phyloP scores from a whole-genome alignment of 1,140 invertebrate genomes.

The Drosophila mayri region DNA sequence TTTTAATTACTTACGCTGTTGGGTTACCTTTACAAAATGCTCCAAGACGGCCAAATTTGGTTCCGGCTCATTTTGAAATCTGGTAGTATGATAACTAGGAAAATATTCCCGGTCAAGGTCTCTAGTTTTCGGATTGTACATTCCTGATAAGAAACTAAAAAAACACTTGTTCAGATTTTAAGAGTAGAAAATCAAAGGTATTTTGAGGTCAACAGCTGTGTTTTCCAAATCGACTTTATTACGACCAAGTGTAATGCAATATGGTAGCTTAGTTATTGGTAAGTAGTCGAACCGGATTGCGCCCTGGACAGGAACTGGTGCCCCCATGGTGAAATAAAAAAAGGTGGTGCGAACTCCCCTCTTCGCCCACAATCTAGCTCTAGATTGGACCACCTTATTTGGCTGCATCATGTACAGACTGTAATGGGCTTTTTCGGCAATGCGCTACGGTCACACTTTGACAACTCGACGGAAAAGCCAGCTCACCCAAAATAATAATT shows the following conservation, averaged over 20 bases:
- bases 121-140: conserved; percentile 60
- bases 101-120: conserved; percentile 67
- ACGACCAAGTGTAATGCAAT: conserved; percentile 11
- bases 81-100: conserved; percentile 50
- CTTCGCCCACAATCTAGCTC: not conserved
- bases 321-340: not conserved
- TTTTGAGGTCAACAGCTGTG: not conserved
- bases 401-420: not conserved
- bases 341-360: not conserved
- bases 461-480: conserved; percentile 60
- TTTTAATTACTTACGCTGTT: conserved; percentile 42
- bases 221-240: not conserved
- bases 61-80: conserved; percentile 57
- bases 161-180: not conserved
- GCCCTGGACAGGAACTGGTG: too few relatives aligned
- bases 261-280: not conserved
- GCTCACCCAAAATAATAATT: conserved; percentile 53
- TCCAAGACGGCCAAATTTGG: conserved; percentile 54
- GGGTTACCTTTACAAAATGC: conserved; percentile 42
- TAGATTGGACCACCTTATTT: not conserved
- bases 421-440: not conserved
- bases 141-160: conserved; percentile 21
- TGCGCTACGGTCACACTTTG: conserved; percentile 12
- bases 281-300: conserved; percentile 26
- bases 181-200: conserved; percentile 17